phyloP scores from a whole-genome alignment of 2,888 invertebrate genomes.

The Aleiodes leptofemur region DNA sequence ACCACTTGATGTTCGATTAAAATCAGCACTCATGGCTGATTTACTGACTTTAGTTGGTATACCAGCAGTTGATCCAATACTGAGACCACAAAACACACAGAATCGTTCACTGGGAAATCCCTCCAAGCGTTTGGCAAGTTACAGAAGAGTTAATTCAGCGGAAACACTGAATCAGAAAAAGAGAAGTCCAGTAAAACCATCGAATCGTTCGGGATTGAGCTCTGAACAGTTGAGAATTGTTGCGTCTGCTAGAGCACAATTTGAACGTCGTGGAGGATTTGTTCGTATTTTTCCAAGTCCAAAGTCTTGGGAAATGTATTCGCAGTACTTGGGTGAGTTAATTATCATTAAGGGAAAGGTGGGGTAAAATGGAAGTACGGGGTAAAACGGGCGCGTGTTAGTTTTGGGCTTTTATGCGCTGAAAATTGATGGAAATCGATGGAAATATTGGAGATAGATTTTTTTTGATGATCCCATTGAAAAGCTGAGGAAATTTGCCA shows the following conservation, averaged over 20 bases:
- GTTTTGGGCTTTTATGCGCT: too few species aligned
- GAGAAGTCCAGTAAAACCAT: constrained; percentile 65
- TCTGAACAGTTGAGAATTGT: constrained; percentile 88
- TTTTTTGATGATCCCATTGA: too few species aligned
- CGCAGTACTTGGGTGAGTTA: constrained; percentile 82
- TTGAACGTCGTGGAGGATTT: constrained; percentile 90
- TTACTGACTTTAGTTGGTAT: constrained; percentile 93
- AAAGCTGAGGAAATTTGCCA: too few species aligned
- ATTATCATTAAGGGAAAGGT: too few species aligned
- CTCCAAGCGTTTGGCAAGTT: constrained; percentile 70
- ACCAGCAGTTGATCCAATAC: constrained; percentile 84
- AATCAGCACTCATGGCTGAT: constrained; percentile 93
- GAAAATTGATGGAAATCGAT: too few species aligned
- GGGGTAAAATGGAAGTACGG: too few species aligned
- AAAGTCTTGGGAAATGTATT: constrained; percentile 91
- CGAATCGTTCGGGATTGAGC: constrained; percentile 78
- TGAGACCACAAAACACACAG: constrained; percentile 74
- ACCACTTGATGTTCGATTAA: constrained; percentile 93
- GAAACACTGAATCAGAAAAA: constrained; percentile 78
- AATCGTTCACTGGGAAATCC: constrained; percentile 63
- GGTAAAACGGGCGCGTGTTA: too few species aligned
- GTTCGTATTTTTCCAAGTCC: constrained; percentile 93
- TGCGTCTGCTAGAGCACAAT: constrained; percentile 85
- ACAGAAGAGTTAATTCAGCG: constrained; percentile 85
- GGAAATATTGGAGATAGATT: too few species aligned